These are phyloP conservation scores for Callithrix jacchus DNA, from an alignment of 2,113 vertebrate genomes.

Conservation along the genomic window DNA sequence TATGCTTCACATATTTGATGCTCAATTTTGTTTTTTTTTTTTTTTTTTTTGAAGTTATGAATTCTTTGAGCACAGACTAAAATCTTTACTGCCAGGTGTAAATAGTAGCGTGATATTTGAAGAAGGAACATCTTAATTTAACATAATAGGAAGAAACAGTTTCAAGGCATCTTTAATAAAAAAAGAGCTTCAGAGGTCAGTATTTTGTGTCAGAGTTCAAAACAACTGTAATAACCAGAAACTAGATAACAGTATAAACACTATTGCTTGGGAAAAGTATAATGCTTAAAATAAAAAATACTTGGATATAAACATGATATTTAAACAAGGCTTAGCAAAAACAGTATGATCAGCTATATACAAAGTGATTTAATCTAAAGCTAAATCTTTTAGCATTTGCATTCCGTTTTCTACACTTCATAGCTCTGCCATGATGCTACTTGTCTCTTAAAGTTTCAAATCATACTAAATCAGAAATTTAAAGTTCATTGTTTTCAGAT, in stretches of 20 bases:
- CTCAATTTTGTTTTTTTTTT: constrained; percentile 4
- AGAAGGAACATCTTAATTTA: constrained; percentile 59
- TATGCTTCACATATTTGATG: neutral
- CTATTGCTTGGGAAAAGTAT: constrained; percentile 22
- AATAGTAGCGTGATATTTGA: constrained; percentile 42
- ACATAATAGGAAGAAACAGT: constrained; percentile 54
- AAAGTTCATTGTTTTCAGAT: neutral
- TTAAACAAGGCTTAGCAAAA: constrained; percentile 43
- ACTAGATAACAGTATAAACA: constrained; percentile 52
- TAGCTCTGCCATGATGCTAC: neutral
- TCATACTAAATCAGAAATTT: neutral
- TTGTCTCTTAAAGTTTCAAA: neutral
- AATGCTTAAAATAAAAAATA: constrained; percentile 57
- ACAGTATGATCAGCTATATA: neutral
- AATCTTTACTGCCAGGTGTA: constrained; percentile 33
- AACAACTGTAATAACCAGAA: constrained; percentile 69
- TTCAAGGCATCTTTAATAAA: constrained; percentile 59
- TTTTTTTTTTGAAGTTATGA: constrained; percentile 49
- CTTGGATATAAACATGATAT: constrained; percentile 49
- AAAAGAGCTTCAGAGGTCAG: constrained; percentile 56
- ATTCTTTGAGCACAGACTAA: constrained; percentile 44
- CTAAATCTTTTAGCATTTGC: neutral
- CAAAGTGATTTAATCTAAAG: neutral
- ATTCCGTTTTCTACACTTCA: neutral
- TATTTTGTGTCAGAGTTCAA: constrained; percentile 67